A percentile compares a stretch with the other conserved stretches of the same genome.
Conservation (phyloP, 2,888 invertebrate species). For the Lepidocyrtoides sp. region DNA sequence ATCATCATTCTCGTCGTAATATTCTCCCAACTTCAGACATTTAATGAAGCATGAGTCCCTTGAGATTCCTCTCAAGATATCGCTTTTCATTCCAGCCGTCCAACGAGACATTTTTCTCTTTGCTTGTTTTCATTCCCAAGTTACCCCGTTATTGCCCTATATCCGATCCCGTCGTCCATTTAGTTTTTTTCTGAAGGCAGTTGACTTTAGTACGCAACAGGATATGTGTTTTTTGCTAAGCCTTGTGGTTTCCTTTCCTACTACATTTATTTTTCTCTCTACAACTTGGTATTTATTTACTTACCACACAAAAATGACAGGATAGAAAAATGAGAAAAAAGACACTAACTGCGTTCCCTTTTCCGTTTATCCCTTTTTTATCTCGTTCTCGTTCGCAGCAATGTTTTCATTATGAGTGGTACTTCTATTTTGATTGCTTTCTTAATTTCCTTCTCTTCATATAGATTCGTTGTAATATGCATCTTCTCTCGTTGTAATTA, state of each 20-base stretch:
- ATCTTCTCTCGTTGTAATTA: constrained; percentile 11
- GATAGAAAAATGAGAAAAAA: not conserved
- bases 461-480: not conserved
- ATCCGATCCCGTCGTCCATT: not conserved
- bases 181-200: no score
- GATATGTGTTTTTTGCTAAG: not conserved
- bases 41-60: constrained; percentile 70
- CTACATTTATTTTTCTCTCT: no score
- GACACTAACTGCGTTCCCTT: not conserved
- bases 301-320: not conserved
- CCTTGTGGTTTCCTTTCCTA: not conserved
- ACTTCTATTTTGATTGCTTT: constrained; percentile 19
- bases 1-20: not conserved
- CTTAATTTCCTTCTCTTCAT: not conserved
- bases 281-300: constrained; percentile 20
- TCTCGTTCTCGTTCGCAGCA: not conserved
- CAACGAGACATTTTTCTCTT: constrained; percentile 9
- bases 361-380: no score
- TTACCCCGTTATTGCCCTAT: constrained; percentile 8
- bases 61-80: constrained; percentile 49
- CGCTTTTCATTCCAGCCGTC: constrained; percentile 36
- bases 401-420: not conserved
- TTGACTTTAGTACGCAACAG: not conserved
- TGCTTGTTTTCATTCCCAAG: constrained; percentile 3
- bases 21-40: constrained; percentile 26